phyloP scores from a whole-genome alignment of 1,140 invertebrate genomes.

The Drosophila teissieri region DNA sequence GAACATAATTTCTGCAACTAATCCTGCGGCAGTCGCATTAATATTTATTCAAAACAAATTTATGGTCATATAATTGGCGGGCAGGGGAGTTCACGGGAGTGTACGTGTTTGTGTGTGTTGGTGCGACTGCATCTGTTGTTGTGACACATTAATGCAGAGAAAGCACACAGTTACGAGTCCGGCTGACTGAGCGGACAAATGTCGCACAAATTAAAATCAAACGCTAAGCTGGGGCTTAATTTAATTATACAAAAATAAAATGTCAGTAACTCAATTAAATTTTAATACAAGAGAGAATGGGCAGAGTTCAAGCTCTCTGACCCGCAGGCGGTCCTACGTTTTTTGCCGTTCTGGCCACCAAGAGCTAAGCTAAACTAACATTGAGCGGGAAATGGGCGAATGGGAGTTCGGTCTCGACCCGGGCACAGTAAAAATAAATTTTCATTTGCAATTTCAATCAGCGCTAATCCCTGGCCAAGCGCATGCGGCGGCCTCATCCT shows the following conservation, averaged over 20 bases:
- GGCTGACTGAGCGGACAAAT: constrained; percentile 56
- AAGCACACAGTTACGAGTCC: constrained; percentile 15
- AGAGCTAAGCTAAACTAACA: constrained; percentile 75
- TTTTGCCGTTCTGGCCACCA: not conserved
- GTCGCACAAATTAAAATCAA: constrained; percentile 84
- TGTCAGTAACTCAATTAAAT: constrained; percentile 84
- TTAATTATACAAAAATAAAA: constrained; percentile 84
- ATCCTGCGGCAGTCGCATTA: constrained; percentile 72
- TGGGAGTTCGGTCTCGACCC: constrained; percentile 7
- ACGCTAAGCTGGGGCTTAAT: constrained; percentile 79
- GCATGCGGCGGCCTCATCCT: constrained; percentile 55
- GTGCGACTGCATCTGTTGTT: constrained; percentile 40
- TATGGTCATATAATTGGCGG: constrained; percentile 68
- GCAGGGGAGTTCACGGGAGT: not conserved
- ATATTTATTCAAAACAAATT: constrained; percentile 80
- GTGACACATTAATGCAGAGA: constrained; percentile 57
- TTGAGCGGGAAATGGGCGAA: constrained; percentile 13
- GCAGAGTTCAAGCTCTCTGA: constrained; percentile 21
- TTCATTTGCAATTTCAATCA: constrained; percentile 84
- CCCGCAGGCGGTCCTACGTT: constrained; percentile 32
- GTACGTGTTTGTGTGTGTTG: not conserved
- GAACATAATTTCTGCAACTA: constrained; percentile 80
- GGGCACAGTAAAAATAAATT: constrained; percentile 81
- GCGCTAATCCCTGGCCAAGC: constrained; percentile 82
- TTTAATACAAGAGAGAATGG: constrained; percentile 66